A percentile compares a stretch with the other conserved stretches of the same genome.
phyloP scores from a whole-genome alignment of 1,140 invertebrate genomes.

The Proales similis region DNA sequence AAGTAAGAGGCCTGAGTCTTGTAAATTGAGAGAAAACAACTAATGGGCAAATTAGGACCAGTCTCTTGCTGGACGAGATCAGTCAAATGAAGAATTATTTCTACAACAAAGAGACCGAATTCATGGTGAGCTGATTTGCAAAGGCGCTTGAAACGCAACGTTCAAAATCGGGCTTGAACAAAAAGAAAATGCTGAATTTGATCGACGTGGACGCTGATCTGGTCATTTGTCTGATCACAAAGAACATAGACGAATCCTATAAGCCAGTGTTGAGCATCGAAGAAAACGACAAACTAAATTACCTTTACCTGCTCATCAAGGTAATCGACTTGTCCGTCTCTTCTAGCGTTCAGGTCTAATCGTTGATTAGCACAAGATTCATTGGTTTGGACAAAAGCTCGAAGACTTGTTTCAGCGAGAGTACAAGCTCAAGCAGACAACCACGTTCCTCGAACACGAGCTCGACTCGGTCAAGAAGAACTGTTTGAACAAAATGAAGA shows the following conservation, averaged over 20 bases:
- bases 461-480: conserved; percentile 27
- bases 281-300: conserved; percentile 26
- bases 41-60: background rate
- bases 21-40: no score
- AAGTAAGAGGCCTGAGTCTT: background rate
- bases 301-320: conserved; percentile 1
- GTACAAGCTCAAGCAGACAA: conserved; percentile 19
- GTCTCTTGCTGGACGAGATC: conserved; percentile 5
- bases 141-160: no score
- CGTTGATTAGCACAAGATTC: conserved; percentile 17
- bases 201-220: conserved; percentile 18
- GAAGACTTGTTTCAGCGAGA: conserved; percentile 32
- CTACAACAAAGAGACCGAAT: conserved; percentile 36
- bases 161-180: background rate
- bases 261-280: conserved; percentile 10
- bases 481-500: conserved; percentile 17
- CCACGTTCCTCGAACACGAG: conserved; percentile 31
- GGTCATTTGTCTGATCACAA: conserved; percentile 1
- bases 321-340: background rate
- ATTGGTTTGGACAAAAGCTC: conserved; percentile 19
- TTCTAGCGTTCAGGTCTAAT: background rate
- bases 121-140: conserved; percentile 9
- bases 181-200: conserved; percentile 33
- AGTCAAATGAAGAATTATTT: conserved; percentile 26
- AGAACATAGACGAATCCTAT: conserved; percentile 24